Evolutionary conservation across 2,113 vertebrate genomes (phyloP).

Genomic region (Eubucco bourcierii): DNA sequence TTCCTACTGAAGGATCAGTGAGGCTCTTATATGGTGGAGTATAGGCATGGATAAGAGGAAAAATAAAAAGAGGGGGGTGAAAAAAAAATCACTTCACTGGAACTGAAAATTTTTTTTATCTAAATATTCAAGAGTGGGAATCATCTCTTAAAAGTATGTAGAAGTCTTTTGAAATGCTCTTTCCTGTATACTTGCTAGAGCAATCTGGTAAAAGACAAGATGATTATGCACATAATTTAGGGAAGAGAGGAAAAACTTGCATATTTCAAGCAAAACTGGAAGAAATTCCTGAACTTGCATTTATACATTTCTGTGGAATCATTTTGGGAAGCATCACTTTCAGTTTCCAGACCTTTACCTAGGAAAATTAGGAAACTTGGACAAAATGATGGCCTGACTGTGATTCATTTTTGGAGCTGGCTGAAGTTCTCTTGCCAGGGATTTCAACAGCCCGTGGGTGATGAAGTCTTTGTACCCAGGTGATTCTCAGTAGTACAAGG

Average conservation of each 20-base stretch:
- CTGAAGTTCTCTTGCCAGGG: background rate
- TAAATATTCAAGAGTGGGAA: background rate
- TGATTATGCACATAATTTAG: conserved; percentile 5
- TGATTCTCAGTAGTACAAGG: background rate
- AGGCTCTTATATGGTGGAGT: background rate
- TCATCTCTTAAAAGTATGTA: background rate
- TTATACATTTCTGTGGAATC: background rate
- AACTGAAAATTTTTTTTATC: background rate
- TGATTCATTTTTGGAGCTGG: background rate
- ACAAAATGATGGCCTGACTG: background rate
- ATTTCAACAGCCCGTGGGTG: background rate
- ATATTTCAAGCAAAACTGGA: background rate
- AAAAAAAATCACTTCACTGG: background rate
- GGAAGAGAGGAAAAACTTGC: background rate
- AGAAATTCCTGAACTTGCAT: background rate
- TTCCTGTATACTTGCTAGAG: background rate
- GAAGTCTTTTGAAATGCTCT: conserved; percentile 8
- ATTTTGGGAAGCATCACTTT: background rate
- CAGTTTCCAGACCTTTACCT: background rate
- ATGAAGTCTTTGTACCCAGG: background rate
- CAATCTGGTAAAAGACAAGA: background rate
- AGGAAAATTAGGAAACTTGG: background rate
- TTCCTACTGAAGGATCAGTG: background rate
- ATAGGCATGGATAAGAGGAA: background rate
- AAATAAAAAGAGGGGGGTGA: background rate